phyloP scores from a whole-genome alignment of 2,797 vertebrate genomes.

The Peromyscus attwateri region DNA sequence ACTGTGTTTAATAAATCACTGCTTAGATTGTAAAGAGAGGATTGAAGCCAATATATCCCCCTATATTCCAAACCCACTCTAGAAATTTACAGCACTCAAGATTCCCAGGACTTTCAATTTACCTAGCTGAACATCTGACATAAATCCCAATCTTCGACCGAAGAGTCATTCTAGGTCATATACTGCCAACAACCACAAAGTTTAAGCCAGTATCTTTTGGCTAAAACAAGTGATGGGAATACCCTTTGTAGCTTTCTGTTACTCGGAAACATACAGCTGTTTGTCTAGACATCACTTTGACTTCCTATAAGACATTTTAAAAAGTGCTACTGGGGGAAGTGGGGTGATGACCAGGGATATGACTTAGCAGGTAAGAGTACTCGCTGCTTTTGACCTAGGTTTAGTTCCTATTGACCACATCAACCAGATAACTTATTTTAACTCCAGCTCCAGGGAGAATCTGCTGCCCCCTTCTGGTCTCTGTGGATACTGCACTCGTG shows the following conservation, averaged over 20 bases:
- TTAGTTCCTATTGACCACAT: not conserved
- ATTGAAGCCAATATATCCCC: not conserved
- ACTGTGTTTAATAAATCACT: not conserved
- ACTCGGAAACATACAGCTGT: not conserved
- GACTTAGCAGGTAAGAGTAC: not conserved
- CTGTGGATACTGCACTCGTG: not conserved
- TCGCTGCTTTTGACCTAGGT: not conserved
- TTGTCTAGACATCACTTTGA: not conserved
- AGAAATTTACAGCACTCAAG: not conserved
- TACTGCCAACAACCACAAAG: not conserved
- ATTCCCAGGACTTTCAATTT: slow-evolving; percentile 15
- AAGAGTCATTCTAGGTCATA: not conserved
- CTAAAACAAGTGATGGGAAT: not conserved
- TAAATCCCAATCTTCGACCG: not conserved
- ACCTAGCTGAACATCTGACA: not conserved
- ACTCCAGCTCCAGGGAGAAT: too few relatives aligned
- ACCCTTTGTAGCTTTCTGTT: not conserved
- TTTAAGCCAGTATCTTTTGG: not conserved
- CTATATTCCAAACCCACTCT: not conserved
- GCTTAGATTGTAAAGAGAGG: not conserved
- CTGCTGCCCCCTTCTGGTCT: not conserved
- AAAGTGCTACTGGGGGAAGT: not conserved
- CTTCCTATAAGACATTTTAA: not conserved
- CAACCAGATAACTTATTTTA: not conserved
- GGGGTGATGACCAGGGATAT: not conserved